Evolutionary conservation across 2,888 invertebrate genomes (phyloP).

Genomic region (Trichopoda pennipes): DNA sequence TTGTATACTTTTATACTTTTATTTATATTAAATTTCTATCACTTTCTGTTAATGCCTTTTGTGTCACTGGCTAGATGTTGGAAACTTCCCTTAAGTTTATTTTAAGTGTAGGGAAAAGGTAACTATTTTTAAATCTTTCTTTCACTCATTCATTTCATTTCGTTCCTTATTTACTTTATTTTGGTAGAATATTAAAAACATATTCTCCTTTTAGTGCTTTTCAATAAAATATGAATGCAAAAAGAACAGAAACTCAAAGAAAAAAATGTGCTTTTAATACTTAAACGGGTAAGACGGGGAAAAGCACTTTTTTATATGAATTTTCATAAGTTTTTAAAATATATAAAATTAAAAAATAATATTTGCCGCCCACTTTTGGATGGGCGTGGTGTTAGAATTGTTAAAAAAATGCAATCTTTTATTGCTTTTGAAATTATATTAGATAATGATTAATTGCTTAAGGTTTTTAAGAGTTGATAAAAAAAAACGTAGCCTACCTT

Average conservation of each 20-base stretch:
- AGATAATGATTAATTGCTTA: neutral
- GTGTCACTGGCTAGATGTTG: constrained; percentile 26
- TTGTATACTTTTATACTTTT: constrained; percentile 17
- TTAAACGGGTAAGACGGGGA: neutral
- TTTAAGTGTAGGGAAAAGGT: constrained; percentile 27
- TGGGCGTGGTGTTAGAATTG: too few relatives aligned
- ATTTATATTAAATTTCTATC: constrained; percentile 61
- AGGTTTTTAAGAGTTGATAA: neutral
- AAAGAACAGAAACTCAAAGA: neutral
- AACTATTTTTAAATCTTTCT: constrained; percentile 47
- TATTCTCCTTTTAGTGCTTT: constrained; percentile 27
- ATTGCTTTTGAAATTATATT: too few relatives aligned
- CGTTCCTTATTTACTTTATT: constrained; percentile 1
- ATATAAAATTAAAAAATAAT: neutral
- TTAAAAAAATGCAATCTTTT: too few relatives aligned
- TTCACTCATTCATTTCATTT: constrained; percentile 7
- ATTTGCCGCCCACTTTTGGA: too few relatives aligned
- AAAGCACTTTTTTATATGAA: too few relatives aligned
- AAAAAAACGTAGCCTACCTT: constrained; percentile 21
- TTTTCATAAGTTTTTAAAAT: too few relatives aligned
- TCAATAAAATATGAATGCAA: constrained; percentile 50
- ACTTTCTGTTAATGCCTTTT: constrained; percentile 37
- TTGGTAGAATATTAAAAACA: constrained; percentile 21
- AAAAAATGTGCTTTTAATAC: constrained; percentile 3
- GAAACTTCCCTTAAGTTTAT: constrained; percentile 17